Evolutionary conservation across 2,113 vertebrate species (phyloP), one percentile per base, ranked within the genome.

Genomic region (Columba janthina): DNA sequence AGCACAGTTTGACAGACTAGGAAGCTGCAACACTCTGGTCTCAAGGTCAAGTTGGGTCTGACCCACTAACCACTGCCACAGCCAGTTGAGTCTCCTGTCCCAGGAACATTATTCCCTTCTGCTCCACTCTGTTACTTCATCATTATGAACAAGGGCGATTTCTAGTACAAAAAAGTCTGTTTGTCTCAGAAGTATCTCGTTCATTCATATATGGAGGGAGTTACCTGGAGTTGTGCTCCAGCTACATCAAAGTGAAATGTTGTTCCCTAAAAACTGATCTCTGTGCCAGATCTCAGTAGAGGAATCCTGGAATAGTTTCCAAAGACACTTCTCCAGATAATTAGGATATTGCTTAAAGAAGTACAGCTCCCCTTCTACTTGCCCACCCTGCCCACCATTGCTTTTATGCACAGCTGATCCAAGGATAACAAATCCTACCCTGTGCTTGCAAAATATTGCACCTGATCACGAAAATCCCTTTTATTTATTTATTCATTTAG

Each of bases 231-330:
- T 7, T 38, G 42, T 74, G 48, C 40, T 93, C 25, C 78, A 92
- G 53, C 24, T 25, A 11, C 58, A 18, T 24, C 26, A 6, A 61
- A 56, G 67, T 24, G 34, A 32, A 48, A 26, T 0, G 0, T 4
- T 42, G 14, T 29, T 44, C 24, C 67, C 60, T 31, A 29, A 61
- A 74, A 80, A 24, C 13, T 17, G 15, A 7, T 26, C 17, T 73
- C 60, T 70, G 34, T 17, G 9, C 36, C 70, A 76, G 26, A 36
- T 10, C 25, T 65, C 76, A n/a, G 0, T 0, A 58, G 12, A 1
- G 1, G 42, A 73, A 46, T 20, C 12, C 42, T 44, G 46, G 18
- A 36, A 10, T 40, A 12, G 8, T 86, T 75, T 53, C 22, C 34
- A 15, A 29, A 83, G 36, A 2, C 21, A 36, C 8, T 74, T 71